phyloP scores from a whole-genome alignment of 2,113 vertebrate species.

The Seriola rivoliana region DNA sequence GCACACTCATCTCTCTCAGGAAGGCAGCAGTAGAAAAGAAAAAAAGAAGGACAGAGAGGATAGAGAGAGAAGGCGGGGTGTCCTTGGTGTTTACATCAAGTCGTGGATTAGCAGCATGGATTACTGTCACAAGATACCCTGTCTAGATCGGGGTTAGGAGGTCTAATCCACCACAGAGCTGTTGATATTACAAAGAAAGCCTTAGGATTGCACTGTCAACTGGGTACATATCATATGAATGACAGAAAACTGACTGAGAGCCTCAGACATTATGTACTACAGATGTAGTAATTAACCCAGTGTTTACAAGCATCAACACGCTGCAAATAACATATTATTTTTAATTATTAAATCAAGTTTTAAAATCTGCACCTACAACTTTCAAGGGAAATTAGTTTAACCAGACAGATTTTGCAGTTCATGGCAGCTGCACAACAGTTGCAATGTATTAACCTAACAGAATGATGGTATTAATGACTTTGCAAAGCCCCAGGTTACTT shows the following conservation, averaged over 20 bases:
- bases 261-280: constrained; percentile 23
- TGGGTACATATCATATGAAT: constrained; percentile 40
- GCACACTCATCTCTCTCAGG: constrained; percentile 62
- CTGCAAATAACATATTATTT: constrained; percentile 27
- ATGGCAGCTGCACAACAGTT: no score
- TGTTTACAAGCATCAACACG: constrained; percentile 26
- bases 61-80: constrained; percentile 54
- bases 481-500: not conserved
- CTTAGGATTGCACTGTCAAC: constrained; percentile 60
- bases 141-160: constrained; percentile 74
- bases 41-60: constrained; percentile 56
- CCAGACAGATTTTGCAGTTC: not conserved
- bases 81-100: constrained; percentile 80
- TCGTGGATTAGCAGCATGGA: constrained; percentile 81
- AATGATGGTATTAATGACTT: constrained; percentile 3
- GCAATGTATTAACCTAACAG: not conserved
- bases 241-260: constrained; percentile 36
- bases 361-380: not conserved
- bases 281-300: constrained; percentile 32
- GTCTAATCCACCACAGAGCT: constrained; percentile 78
- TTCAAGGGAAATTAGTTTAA: constrained; percentile 14
- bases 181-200: constrained; percentile 74
- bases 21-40: constrained; percentile 37
- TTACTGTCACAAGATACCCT: constrained; percentile 82
- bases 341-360: constrained; percentile 30